phyloP scores from a whole-genome alignment of 2,797 vertebrate genomes.

The Ambastaia sidthimunki region DNA sequence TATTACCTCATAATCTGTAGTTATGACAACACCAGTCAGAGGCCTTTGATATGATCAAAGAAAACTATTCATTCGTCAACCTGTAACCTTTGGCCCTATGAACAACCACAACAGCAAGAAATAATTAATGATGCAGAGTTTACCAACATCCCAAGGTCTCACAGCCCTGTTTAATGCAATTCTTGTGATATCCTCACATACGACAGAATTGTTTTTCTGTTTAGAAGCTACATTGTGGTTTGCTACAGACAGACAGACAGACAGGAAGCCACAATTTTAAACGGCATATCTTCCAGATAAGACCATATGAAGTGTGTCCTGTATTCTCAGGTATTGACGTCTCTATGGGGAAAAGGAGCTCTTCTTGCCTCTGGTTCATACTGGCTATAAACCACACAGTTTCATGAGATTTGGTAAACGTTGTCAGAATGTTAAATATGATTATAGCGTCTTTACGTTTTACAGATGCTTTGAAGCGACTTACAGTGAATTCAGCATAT shows the following conservation, averaged over 20 bases:
- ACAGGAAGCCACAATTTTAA: constrained; percentile 69
- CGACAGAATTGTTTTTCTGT: constrained; percentile 52
- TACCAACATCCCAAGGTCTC: background rate
- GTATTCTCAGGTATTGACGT: constrained; percentile 71
- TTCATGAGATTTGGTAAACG: background rate
- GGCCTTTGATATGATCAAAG: constrained; percentile 6
- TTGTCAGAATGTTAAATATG: constrained; percentile 8
- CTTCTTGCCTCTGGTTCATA: constrained; percentile 45
- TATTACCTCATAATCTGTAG: constrained; percentile 23
- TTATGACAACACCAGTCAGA: constrained; percentile 16
- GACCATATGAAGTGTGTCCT: constrained; percentile 60
- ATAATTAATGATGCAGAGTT: background rate
- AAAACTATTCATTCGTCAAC: background rate
- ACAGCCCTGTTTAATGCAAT: background rate
- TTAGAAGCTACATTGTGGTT: constrained; percentile 61
- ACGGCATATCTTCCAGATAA: constrained; percentile 63
- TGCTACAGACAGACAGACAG: constrained; percentile 56
- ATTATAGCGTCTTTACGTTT: no score
- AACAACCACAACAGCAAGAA: background rate
- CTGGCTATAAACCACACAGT: constrained; percentile 52
- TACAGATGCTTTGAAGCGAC: no score
- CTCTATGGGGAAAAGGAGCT: constrained; percentile 34
- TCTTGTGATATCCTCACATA: constrained; percentile 18
- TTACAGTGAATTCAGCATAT: no score
- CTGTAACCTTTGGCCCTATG: constrained; percentile 2